Base-by-base conservation (phyloP, 2,797 vertebrate genomes). In the Cryptoprocta ferox region DNA sequence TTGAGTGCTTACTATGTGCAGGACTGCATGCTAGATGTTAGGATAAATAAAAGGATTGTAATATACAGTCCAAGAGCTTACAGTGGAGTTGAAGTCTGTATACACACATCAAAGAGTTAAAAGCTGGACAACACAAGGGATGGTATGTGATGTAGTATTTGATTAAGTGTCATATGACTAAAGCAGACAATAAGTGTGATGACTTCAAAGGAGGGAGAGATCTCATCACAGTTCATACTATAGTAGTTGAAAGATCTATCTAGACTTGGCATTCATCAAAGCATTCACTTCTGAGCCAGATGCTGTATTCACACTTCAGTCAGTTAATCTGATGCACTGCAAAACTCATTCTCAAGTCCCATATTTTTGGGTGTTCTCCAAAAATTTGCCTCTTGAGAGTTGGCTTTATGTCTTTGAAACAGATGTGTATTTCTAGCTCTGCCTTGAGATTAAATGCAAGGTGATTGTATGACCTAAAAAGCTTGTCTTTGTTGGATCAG, bases 241-340 rank as follows among this genome's bases (percentile, higher is more conserved):
- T 24, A 48, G 80, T 61, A 63, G 71, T 42, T 85, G 42, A 92
- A 81, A 78, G 89, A 75, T 85, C 53, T 70, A 3, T 61, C 76
- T 94, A 79, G 91, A 71, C 78, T 79, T 92, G 92, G 83, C 90
- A 85, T 92, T 91, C 42, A 82, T 61, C 81, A 68, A 97, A 94
- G 53, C 87, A 50, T 86, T 92, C 53, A 56, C 75, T 96, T 84
- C n/a, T 37, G 95, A 92, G 75, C 73, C 93, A 95, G 93, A 7
- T 0, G 1, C 71, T 80, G 21, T 50, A 78, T 89, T 96, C 96
- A 95, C 95, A 97, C 95, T 91, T 95, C 11, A 24, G n/a, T 92
- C 80, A 82, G 81, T 96, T 87, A 93, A 53, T 95, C 90, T 79
- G 61, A 94, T 92, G 85, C 45, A 2, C 70, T 5, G 3, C 0